These are phyloP conservation scores for Drosophila quinaria DNA, from an alignment of 2,888 invertebrate species.

Conservation along the genomic window DNA sequence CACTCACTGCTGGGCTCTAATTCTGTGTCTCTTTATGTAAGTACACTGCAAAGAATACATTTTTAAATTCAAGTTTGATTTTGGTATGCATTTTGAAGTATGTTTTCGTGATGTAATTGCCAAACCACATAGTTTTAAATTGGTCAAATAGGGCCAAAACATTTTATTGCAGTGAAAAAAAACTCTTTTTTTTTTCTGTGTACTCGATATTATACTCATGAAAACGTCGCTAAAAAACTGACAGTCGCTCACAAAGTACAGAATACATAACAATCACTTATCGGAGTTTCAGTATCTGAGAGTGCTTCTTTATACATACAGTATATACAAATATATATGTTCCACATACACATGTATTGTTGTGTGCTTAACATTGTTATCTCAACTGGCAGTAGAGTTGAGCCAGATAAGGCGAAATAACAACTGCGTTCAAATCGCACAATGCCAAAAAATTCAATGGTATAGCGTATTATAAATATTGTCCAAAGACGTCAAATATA, in stretches of 20 bases:
- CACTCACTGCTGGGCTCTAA: conserved; percentile 83
- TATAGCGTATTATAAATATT: conserved; percentile 2
- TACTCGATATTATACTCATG: background rate
- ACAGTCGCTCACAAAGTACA: conserved; percentile 25
- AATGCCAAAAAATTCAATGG: conserved; percentile 24
- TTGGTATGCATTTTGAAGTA: no score
- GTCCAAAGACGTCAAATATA: background rate
- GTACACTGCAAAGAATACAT: conserved; percentile 34
- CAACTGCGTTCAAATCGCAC: conserved; percentile 24
- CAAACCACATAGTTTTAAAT: no score
- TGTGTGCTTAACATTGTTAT: conserved; percentile 48
- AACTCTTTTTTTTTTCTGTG: no score
- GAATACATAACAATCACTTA: conserved; percentile 37
- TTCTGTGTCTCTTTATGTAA: conserved; percentile 82
- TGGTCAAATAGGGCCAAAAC: no score
- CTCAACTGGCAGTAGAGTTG: conserved; percentile 46
- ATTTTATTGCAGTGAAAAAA: no score
- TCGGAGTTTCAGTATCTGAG: conserved; percentile 15
- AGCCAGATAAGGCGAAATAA: conserved; percentile 50
- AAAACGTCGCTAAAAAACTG: background rate
- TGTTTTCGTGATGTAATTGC: no score
- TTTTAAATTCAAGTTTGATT: no score
- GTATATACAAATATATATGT: background rate
- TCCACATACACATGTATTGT: background rate
- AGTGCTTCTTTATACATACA: background rate